Percentiles rank a stretch among this genome's conserved stretches.
These are phyloP conservation scores for Sebastes fasciatus DNA, from an alignment of 2,113 vertebrate genomes.

Conservation along the genomic window DNA sequence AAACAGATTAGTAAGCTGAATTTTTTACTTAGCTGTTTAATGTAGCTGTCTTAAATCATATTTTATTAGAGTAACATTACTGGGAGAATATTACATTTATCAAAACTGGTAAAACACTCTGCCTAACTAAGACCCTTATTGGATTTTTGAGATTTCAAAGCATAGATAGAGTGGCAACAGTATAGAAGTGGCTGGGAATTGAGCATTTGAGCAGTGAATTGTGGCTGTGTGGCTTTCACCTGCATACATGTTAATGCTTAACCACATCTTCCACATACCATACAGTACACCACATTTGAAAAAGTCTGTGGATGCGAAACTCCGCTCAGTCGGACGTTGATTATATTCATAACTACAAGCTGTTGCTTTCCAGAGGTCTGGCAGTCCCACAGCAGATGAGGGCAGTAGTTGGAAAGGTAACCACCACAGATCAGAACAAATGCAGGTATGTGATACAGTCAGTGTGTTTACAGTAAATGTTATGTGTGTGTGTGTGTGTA, in stretches of 20 bases:
- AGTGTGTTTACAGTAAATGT: not conserved
- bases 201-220: not conserved
- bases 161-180: not conserved
- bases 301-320: constrained; percentile 28
- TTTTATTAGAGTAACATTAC: not conserved
- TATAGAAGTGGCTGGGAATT: not conserved
- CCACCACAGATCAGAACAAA: constrained; percentile 67
- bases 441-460: constrained; percentile 70
- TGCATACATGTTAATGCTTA: constrained; percentile 50
- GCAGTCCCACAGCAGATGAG: constrained; percentile 76
- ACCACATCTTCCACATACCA: constrained; percentile 36
- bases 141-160: not conserved
- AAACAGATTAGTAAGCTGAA: not conserved
- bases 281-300: not conserved
- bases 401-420: constrained; percentile 59
- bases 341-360: constrained; percentile 31
- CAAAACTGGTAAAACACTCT: not conserved
- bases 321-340: constrained; percentile 16
- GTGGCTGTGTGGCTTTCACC: constrained; percentile 24
- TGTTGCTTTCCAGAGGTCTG: constrained; percentile 71
- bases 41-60: not conserved
- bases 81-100: not conserved
- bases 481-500: not conserved
- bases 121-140: not conserved
- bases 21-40: not conserved